These are phyloP conservation scores for Lamellibrachia satsuma DNA, from an alignment of 2,888 invertebrate genomes.

Conservation along the genomic window DNA sequence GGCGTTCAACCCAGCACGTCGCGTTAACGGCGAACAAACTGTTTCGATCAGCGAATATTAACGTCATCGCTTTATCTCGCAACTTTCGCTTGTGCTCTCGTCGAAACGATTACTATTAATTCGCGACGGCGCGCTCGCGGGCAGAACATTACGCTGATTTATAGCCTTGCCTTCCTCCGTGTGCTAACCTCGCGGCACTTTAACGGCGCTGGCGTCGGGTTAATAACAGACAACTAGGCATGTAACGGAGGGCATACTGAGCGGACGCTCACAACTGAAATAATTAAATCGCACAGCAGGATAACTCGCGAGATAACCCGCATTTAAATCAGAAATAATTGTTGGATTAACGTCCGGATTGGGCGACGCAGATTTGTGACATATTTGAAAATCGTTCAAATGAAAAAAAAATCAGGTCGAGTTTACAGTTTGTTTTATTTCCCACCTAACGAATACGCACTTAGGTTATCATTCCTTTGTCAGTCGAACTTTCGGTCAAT, in stretches of 20 bases:
- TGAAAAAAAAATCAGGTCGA: background rate
- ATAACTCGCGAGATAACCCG: background rate
- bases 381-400: background rate
- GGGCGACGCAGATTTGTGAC: background rate
- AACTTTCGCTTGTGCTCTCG: background rate
- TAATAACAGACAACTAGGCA: background rate
- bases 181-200: background rate
- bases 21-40: background rate
- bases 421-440: too few species aligned
- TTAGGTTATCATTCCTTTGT: background rate
- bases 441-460: too few species aligned
- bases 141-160: slow-evolving; percentile 1
- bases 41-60: background rate
- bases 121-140: background rate
- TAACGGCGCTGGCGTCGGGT: background rate
- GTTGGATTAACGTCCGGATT: background rate
- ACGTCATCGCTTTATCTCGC: background rate
- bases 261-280: background rate
- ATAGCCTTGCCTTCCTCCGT: background rate
- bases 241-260: background rate
- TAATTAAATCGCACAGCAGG: background rate
- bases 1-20: background rate
- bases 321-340: background rate
- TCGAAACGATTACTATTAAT: background rate
- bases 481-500: background rate